Base-by-base conservation (phyloP, 2,113 vertebrate species). In the Pedionomus torquatus region DNA sequence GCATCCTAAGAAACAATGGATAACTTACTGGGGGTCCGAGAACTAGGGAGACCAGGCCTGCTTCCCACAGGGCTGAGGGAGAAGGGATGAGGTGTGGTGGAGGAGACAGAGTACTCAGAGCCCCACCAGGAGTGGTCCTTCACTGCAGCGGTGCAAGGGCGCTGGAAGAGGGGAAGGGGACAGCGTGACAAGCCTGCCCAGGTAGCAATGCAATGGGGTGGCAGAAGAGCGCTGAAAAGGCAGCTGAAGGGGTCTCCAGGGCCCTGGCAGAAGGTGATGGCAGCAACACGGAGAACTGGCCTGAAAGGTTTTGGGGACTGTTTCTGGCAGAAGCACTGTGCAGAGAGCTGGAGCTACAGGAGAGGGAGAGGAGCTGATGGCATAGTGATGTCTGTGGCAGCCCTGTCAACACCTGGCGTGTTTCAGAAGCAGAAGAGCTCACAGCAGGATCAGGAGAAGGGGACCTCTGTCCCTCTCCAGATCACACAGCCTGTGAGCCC, bases 331-430 rank as follows among this genome's bases (percentile, higher is more conserved):
- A 55, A 79, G 23, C 2, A 3, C 5, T 4, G 6, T 23, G 43
- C 13, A 75, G 74, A 91, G 49, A 68, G 31, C 46, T 66, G 33
- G 18, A 77, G 58, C 24, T 57, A 31, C 37, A 77, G 11, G 31
- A 88, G 0, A 5, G 13, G 21, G 14, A 88, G 21, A 52, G n/a
- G 31, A 90, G 20, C 19, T 30, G 9, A 44, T 18, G 31, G 19
- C 16, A 51, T 0, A 48, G 39, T 1, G 0, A 46, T 25, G 10
- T 26, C 43, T 64, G 64, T 39, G 43, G 28, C 70, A 91, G 44
- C 51, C 3, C 0, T 18, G 25, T 5, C 55, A 75, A 48, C 0
- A 1, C 7, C 25, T 24, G 61, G 31, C 0, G 0, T 24, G 43
- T 28, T 85, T n/a, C 76, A 69, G 63, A 72, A 11, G n/a, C 7